Percentiles rank a stretch among this genome's conserved stretches.
Evolutionary conservation across 1,140 invertebrate genomes (phyloP).

Genomic region (Neocloeon triangulifer): DNA sequence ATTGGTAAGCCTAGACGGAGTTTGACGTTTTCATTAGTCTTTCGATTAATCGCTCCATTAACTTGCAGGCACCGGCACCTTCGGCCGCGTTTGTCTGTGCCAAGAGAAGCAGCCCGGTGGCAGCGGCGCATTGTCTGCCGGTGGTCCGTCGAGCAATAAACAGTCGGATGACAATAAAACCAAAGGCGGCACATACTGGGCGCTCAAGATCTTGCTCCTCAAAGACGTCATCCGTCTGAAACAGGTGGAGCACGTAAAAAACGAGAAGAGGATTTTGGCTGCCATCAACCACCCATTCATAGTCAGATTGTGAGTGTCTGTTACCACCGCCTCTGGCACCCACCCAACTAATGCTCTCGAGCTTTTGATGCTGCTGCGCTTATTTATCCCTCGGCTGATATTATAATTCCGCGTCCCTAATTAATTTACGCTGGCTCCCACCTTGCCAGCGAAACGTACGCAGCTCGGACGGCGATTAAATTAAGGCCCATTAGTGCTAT

Average conservation of each 20-base stretch:
- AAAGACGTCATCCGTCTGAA: slow-evolving; percentile 79
- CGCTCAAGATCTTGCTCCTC: slow-evolving; percentile 71
- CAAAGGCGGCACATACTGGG: slow-evolving; percentile 23
- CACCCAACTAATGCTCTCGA: too few relatives aligned
- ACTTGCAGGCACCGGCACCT: slow-evolving; percentile 70
- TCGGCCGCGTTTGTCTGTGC: slow-evolving; percentile 73
- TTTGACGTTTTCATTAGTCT: slow-evolving; percentile 2
- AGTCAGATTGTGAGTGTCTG: slow-evolving; percentile 67
- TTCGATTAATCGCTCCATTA: slow-evolving; percentile 21
- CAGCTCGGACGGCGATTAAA: too few relatives aligned
- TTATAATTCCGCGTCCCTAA: too few relatives aligned
- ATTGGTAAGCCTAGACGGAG: slow-evolving; percentile 38
- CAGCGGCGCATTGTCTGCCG: slow-evolving; percentile 72
- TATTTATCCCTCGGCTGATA: too few relatives aligned
- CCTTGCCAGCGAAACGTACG: too few relatives aligned
- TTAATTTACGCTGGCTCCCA: too few relatives aligned
- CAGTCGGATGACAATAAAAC: too few relatives aligned
- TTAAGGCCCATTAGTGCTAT: too few relatives aligned
- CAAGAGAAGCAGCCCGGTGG: slow-evolving; percentile 51
- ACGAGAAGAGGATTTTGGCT: slow-evolving; percentile 74
- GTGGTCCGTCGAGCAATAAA: too few relatives aligned
- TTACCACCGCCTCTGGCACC: too few relatives aligned
- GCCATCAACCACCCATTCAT: slow-evolving; percentile 84
- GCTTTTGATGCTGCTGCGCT: too few relatives aligned
- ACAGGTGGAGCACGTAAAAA: slow-evolving; percentile 85